phyloP scores from a whole-genome alignment of 1,140 invertebrate genomes.

The Orchesella cincta region DNA sequence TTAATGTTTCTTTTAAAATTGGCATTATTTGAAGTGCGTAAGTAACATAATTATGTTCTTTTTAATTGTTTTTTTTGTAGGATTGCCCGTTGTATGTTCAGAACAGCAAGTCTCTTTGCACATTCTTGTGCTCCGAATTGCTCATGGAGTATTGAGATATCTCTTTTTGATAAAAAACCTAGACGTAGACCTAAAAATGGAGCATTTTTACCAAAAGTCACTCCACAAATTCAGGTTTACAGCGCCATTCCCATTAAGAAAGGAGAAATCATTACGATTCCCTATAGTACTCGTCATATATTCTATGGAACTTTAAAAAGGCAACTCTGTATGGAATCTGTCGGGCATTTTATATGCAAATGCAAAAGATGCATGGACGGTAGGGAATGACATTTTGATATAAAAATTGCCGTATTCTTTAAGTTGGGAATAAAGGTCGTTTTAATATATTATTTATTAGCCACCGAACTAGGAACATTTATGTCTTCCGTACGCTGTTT shows the following conservation, averaged over 20 bases:
- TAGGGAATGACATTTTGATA: too few relatives aligned
- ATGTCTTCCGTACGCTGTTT: conserved; percentile 33
- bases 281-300: conserved; percentile 19
- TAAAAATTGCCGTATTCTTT: too few relatives aligned
- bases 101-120: conserved; percentile 15
- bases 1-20: too few relatives aligned
- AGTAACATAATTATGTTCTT: neutral
- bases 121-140: conserved; percentile 26
- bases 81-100: conserved; percentile 16
- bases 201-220: conserved; percentile 2
- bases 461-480: conserved; percentile 36
- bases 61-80: neutral
- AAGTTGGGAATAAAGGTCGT: too few relatives aligned
- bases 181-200: neutral
- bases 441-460: too few relatives aligned
- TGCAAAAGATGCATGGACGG: conserved; percentile 34
- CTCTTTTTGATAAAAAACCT: neutral
- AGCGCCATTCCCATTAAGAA: neutral
- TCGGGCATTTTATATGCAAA: conserved; percentile 38
- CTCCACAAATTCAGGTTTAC: conserved; percentile 24
- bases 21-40: neutral
- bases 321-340: conserved; percentile 30
- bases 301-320: conserved; percentile 40
- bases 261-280: conserved; percentile 13
- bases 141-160: conserved; percentile 6